Base-by-base conservation (phyloP, 2,113 vertebrate species). In the Rhabdomys dilectus region DNA sequence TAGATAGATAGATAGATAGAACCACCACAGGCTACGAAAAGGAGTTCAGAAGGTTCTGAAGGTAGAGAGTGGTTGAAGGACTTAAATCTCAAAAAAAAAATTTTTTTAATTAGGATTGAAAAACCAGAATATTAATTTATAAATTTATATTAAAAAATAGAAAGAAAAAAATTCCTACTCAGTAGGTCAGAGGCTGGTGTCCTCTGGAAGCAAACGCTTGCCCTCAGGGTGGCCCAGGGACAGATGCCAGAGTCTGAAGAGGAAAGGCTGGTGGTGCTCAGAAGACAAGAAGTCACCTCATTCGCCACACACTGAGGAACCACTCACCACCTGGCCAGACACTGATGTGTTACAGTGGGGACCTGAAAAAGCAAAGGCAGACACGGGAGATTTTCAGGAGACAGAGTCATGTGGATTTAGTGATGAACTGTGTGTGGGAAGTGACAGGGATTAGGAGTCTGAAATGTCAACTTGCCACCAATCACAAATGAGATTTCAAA, bases 71-170 rank as follows among this genome's bases (percentile, higher is more conserved):
- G 22, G 75, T 2, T n/a, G 64, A 91, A 94, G 42, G 42, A 80
- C 64, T 91, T 88, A 81, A 81, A 70, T 89, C 39, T 89, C 31
- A 29, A 51, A 31, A 56, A 51, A 68, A 92, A 70, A n/a, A n/a
- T n/a, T n/a, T n/a, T n/a, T n/a, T 91, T 81, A 94, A 68, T 6
- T 87, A 91, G 62, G 56, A 91, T 75, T 93, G 34, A 8, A 73
- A 94, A 91, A 80, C 34, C n/a, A 36, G 39, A 64, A 94, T 64
- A 29, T 21, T 51, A 77, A 45, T 5, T 77, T 91, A 76, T 53
- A 64, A 77, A 93, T 64, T 94, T 53, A 89, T 9, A 21, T 19
- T 81, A 9, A 7, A 60, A 85, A 66, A 42, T 70, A 77, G 31
- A 78, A 70, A 31, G 15, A 60, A 39, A 10, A 62, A 62, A 6